Conservation (phyloP, 2,797 vertebrate genomes). For the Pterois miles region DNA sequence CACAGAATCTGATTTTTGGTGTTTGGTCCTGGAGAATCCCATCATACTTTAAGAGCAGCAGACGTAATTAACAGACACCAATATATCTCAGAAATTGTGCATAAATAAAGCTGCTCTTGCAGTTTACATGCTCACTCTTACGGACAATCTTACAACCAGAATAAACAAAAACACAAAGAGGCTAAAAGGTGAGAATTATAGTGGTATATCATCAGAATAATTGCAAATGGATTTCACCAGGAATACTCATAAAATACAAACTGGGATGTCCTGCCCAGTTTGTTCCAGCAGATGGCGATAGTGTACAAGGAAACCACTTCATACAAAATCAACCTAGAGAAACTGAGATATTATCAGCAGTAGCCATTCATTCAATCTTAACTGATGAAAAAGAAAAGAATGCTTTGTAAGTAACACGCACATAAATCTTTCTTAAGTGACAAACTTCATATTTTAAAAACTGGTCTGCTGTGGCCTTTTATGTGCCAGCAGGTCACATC, state of each 20-base stretch:
- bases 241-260: background rate
- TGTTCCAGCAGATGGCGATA: slow-evolving; percentile 72
- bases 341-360: background rate
- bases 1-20: background rate
- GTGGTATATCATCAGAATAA: background rate
- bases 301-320: background rate
- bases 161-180: no score
- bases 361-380: background rate
- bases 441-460: background rate
- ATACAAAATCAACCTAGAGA: background rate
- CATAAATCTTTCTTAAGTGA: background rate
- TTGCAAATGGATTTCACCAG: background rate
- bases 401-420: background rate
- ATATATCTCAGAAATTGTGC: background rate
- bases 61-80: background rate
- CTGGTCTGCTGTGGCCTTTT: background rate
- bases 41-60: background rate
- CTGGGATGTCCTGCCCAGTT: background rate
- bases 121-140: background rate
- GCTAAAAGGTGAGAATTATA: background rate
- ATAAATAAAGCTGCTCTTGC: background rate
- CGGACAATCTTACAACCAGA: background rate
- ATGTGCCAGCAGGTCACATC: background rate
- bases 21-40: no score
- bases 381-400: background rate